phyloP scores from a whole-genome alignment of 1,140 invertebrate species.

The Polypedilum vanderplanki region DNA sequence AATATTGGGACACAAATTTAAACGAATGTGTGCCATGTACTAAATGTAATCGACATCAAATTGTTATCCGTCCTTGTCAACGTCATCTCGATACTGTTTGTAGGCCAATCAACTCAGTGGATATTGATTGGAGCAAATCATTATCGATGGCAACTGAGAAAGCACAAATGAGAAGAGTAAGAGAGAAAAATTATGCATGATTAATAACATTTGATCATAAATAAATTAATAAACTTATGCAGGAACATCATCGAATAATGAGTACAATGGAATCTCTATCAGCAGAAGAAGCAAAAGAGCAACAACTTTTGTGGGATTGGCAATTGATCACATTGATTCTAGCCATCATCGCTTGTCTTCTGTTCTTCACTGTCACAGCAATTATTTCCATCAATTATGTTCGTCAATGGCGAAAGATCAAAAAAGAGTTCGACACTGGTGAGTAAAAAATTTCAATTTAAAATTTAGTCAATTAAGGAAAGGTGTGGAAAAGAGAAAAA shows the following conservation, averaged over 20 bases:
- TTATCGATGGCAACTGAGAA: conserved; percentile 39
- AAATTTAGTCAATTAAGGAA: too few relatives aligned
- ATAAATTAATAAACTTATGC: background rate
- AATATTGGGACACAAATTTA: conserved; percentile 41
- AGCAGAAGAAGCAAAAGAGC: conserved; percentile 29
- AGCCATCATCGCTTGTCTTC: conserved; percentile 53
- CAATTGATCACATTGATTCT: conserved; percentile 53
- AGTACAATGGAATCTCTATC: conserved; percentile 14
- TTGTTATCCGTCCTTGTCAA: conserved; percentile 41
- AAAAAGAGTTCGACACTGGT: conserved; percentile 50
- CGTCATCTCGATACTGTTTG: conserved; percentile 42
- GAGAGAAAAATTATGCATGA: conserved; percentile 29
- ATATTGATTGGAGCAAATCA: conserved; percentile 38
- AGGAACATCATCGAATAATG: conserved; percentile 21
- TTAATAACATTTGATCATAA: background rate
- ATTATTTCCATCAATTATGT: conserved; percentile 56
- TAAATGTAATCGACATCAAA: conserved; percentile 39
- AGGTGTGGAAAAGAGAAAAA: too few relatives aligned
- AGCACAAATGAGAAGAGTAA: conserved; percentile 44
- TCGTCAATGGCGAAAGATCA: conserved; percentile 53
- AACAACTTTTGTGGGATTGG: conserved; percentile 51
- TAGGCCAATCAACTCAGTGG: conserved; percentile 41
- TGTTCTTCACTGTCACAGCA: conserved; percentile 57
- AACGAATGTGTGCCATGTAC: conserved; percentile 41
- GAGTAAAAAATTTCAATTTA: conserved; percentile 33